Base-by-base conservation (phyloP, 2,797 vertebrate genomes). In the Chelmon rostratus region DNA sequence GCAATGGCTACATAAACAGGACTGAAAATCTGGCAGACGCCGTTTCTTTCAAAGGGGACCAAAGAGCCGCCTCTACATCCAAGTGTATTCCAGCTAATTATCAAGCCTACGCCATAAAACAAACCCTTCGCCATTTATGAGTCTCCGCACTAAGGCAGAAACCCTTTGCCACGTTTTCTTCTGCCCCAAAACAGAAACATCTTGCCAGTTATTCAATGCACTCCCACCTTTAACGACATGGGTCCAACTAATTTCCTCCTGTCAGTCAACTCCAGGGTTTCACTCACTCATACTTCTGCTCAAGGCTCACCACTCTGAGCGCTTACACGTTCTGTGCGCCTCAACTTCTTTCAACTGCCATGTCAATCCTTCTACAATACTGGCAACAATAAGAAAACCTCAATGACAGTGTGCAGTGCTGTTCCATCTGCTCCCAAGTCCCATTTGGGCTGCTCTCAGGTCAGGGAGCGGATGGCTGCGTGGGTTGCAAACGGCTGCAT, bases 381-480 rank as follows among this genome's bases (percentile, higher is more conserved):
- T 80, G 82, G 61, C 65, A 78, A 73, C 74, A 52, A 53, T 53
- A 64, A 76, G 83, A 63, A 83, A 84, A 78, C 85, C 83, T 85
- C 82, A 82, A 33, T 72, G 73, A 78, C 80, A 23, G 81, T 40
- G 73, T 74, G 82, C 63, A 52, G 62, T 57, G 73, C 78, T 76
- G 46, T 68, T 84, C 76, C 80, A 71, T 78, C 79, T 78, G 79
- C 82, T 82, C 56, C 73, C 0, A 63, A 78, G 50, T 84, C 83
- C 88, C 71, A 28, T 75, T 52, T 74, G 78, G 69, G 77, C 86
- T 74, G 84, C 80, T 88, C 83, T 87, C 82, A 82, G 89, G 91
- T 93, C 90, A 92, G 78, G 66, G 81, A 91, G 87, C 42, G 73
- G 82, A 86, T 57, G 86, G 73, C 86, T 88, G 89, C 47, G 81